These are phyloP conservation scores for Tympanoctomys barrerae DNA, from an alignment of 2,797 vertebrate genomes.

Conservation along the genomic window DNA sequence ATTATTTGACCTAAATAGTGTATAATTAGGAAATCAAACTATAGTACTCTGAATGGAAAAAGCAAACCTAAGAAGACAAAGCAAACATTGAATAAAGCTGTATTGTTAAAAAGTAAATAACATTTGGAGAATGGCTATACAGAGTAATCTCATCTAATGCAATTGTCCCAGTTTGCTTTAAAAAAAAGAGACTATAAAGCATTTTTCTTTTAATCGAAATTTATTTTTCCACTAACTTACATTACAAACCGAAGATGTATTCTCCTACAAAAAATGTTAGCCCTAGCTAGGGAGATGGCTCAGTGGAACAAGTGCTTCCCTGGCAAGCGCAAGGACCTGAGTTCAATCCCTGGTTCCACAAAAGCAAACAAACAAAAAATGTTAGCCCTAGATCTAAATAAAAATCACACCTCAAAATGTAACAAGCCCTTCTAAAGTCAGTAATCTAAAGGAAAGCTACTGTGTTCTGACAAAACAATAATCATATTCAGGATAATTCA, in stretches of 20 bases:
- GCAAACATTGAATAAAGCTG: conserved; percentile 56
- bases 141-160: conserved; percentile 59
- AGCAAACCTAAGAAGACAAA: conserved; percentile 62
- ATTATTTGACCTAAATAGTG: conserved; percentile 63
- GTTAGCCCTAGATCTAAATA: conserved; percentile 73
- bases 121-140: conserved; percentile 52
- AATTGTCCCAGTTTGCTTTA: conserved; percentile 65
- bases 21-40: conserved; percentile 70
- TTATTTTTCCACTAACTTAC: conserved; percentile 73
- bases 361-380: no score
- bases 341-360: no score
- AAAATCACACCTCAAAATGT: conserved; percentile 76
- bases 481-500: conserved; percentile 74
- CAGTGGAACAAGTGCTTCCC: no score
- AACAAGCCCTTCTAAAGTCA: conserved; percentile 64
- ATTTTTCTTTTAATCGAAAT: conserved; percentile 81
- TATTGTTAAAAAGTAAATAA: conserved; percentile 64
- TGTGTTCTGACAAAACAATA: conserved; percentile 74
- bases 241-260: conserved; percentile 73
- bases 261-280: conserved; percentile 72
- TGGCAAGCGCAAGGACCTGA: no score
- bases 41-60: conserved; percentile 43
- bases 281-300: neutral
- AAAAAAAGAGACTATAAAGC: conserved; percentile 67
- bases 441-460: conserved; percentile 76